Evolutionary conservation across 2,113 vertebrate genomes (phyloP).

Genomic region (Patagioenas fasciata): DNA sequence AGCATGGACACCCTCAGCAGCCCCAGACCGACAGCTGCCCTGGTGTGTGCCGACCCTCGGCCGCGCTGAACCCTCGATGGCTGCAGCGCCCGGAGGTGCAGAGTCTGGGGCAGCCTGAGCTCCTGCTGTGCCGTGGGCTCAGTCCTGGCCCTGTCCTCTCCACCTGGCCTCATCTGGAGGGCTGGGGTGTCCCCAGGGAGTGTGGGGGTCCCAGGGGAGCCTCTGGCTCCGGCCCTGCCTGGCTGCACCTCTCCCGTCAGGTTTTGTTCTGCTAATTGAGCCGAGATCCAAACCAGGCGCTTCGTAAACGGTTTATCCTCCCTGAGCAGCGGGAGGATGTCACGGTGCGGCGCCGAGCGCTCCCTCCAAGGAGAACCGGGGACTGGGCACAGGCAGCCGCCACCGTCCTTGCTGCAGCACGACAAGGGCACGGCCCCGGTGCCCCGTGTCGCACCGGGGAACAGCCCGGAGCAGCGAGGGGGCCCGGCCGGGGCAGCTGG

Average conservation of each 20-base stretch:
- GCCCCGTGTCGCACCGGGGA: background rate
- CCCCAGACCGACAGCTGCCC: background rate
- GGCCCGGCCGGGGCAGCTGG: background rate
- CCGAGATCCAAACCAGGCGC: slow-evolving; percentile 7
- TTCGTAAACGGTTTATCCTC: background rate
- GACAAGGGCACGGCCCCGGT: background rate
- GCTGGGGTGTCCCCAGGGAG: too few species aligned
- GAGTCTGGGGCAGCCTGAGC: background rate
- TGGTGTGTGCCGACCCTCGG: accelerated
- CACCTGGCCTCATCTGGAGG: accelerated
- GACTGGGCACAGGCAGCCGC: background rate
- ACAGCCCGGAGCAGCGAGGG: too few species aligned
- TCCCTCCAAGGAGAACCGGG: background rate
- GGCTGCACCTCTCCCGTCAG: background rate
- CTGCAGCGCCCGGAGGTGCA: background rate
- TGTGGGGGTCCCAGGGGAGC: background rate
- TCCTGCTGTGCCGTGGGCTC: accelerated
- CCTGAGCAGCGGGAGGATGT: background rate
- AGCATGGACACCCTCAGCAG: accelerated
- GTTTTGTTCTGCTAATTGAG: slow-evolving; percentile 5
- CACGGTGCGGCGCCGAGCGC: background rate
- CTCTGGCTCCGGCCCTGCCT: background rate
- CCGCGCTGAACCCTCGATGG: background rate
- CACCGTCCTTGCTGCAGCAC: background rate
- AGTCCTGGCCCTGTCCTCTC: too few species aligned